phyloP scores from a whole-genome alignment of 2,113 vertebrate species.

The Xerus inauris region DNA sequence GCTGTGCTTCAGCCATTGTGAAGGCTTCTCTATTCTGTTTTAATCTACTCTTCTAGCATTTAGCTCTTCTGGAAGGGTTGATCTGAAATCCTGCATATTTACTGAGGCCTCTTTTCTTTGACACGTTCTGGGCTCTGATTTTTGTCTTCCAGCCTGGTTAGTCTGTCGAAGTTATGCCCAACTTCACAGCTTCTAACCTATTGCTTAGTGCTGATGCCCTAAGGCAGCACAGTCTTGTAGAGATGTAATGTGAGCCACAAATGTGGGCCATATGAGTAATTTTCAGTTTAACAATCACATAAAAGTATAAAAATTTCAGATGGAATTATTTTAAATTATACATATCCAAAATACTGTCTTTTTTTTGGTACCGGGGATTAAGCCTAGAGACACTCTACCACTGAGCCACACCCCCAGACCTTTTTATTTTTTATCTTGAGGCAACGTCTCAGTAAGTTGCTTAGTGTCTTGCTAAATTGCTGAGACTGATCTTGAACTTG shows the following conservation, averaged over 20 bases:
- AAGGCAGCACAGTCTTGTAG: neutral
- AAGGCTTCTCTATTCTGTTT: neutral
- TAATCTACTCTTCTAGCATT: neutral
- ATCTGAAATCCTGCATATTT: neutral
- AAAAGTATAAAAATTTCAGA: neutral
- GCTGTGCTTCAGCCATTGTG: neutral
- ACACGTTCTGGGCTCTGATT: neutral
- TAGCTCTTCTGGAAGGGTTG: neutral
- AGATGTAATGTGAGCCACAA: neutral
- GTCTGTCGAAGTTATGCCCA: neutral
- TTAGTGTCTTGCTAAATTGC: too few species aligned
- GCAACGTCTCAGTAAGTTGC: too few species aligned
- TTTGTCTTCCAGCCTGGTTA: neutral
- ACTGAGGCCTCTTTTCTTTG: neutral
- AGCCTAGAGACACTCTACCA: too few species aligned
- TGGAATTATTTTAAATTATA: neutral
- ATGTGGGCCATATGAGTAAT: neutral
- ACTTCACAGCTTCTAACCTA: neutral
- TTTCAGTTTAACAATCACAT: neutral
- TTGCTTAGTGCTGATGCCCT: rapidly evolving
- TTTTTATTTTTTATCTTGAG: too few species aligned
- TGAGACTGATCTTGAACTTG: too few species aligned
- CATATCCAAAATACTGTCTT: neutral
- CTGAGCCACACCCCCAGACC: too few species aligned
- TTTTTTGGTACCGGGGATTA: too few species aligned